Conservation (phyloP, 2,888 invertebrate species). For the Macrosiphum euphorbiae region DNA sequence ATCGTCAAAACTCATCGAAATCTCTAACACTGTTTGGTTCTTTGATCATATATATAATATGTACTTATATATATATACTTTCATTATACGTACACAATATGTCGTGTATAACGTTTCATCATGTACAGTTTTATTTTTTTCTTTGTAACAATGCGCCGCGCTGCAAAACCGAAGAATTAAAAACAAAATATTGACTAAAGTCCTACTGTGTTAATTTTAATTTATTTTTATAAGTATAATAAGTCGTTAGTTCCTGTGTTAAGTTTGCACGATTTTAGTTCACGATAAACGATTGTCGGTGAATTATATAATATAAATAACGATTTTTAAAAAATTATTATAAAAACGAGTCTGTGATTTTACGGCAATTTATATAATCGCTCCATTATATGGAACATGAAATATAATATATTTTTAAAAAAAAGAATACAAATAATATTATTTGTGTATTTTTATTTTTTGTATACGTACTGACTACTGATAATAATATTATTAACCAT, state of each 20-base stretch:
- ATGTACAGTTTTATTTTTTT: conserved; percentile 14
- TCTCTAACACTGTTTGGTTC: conserved; percentile 29
- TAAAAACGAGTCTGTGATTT: conserved; percentile 64
- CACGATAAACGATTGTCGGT: conserved; percentile 48
- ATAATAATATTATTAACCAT: conserved; percentile 42
- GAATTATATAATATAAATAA: conserved; percentile 43
- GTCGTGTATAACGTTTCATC: background rate
- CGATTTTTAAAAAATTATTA: conserved; percentile 61
- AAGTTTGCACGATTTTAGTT: conserved; percentile 61
- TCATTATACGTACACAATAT: background rate
- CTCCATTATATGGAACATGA: conserved; percentile 56
- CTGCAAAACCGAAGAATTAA: conserved; percentile 27
- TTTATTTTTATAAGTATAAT: conserved; percentile 51
- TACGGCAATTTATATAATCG: conserved; percentile 49
- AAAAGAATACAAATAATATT: conserved; percentile 17
- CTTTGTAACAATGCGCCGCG: background rate
- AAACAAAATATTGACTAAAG: conserved; percentile 32
- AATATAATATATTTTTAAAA: background rate
- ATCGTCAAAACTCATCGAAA: conserved; percentile 10
- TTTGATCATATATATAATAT: background rate
- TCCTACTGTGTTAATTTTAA: conserved; percentile 45
- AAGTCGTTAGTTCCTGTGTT: conserved; percentile 60
- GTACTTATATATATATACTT: background rate
- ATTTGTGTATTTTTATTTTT: conserved; percentile 33
- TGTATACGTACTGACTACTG: conserved; percentile 60